Percentiles rank a stretch among this genome's conserved stretches.
Conservation (phyloP, 2,797 vertebrate species). For the Pseudomugil tenellus region DNA sequence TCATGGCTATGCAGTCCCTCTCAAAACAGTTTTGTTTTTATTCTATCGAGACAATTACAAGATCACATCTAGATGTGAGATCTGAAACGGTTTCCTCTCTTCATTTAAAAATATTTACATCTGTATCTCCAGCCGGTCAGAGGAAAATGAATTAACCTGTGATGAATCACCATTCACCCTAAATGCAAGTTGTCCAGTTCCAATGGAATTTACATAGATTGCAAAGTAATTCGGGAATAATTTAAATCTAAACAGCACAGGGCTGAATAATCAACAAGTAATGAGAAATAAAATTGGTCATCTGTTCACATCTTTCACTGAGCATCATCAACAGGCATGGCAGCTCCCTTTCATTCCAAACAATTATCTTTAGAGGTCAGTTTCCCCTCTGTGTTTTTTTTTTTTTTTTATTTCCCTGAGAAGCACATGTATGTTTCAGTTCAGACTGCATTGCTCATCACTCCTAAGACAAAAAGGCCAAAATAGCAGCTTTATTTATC, state of each 20-base stretch:
- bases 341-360: slow-evolving; percentile 58
- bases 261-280: slow-evolving; percentile 72
- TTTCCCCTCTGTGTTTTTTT: slow-evolving; percentile 36
- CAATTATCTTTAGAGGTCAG: slow-evolving; percentile 69
- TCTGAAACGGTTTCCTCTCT: slow-evolving; percentile 32
- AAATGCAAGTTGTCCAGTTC: slow-evolving; percentile 36
- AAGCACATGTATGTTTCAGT: slow-evolving; percentile 58
- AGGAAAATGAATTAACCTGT: slow-evolving; percentile 78
- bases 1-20: no score
- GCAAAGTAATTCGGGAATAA: slow-evolving; percentile 66
- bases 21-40: no score
- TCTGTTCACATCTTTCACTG: slow-evolving; percentile 69
- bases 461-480: slow-evolving; percentile 66
- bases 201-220: slow-evolving; percentile 72
- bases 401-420: slow-evolving; percentile 36
- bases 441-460: slow-evolving; percentile 61
- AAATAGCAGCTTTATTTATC: slow-evolving; percentile 86
- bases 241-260: slow-evolving; percentile 76
- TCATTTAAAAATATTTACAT: slow-evolving; percentile 76
- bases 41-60: slow-evolving; percentile 2
- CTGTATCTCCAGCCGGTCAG: slow-evolving; percentile 75
- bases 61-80: slow-evolving; percentile 49
- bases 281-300: slow-evolving; percentile 77
- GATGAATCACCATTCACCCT: slow-evolving; percentile 66
- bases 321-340: slow-evolving; percentile 53